Base-by-base conservation (phyloP, 2,113 vertebrate genomes). In the Aix galericulata region DNA sequence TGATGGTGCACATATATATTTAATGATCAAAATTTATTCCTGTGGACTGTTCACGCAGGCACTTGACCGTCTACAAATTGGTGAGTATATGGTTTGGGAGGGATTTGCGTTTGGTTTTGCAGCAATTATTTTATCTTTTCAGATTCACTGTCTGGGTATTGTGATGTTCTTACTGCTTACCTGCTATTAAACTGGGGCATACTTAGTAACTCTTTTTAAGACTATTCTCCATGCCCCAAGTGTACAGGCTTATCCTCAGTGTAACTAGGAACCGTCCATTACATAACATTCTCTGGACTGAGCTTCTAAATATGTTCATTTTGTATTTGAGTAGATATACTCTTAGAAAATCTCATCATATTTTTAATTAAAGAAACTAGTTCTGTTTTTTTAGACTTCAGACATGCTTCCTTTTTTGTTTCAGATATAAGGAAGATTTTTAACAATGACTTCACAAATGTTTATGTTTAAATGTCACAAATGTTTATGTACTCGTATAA, bases 11-110 rank as follows among this genome's bases (percentile, higher is more conserved):
- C 96, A 97, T 87, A 94, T 99, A 93, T 98, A 98, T 97, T 98
- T 99, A 96, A 99, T 99, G 98, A 98, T 99, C 95, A 99, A 99
- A 97, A 97, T 99, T 76, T 99, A 99, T 95, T 97, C 98, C 71
- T 94, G 95, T 88, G 99, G 99, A 86, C 94, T 98, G 13, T 97
- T 99, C 79, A 99, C 98, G 40, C 98, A 98, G 55, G 96, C 99
- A 36, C 98, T 99, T 88, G 96, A 98, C 97, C 95, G 40, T 74
- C 96, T 99, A 75, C 96, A 97, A 52, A 97, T 98, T n/a, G 99
- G 99, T 99, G 94, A 98, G 96, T 94, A 63, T 80, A 46, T 48
- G 4, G 4, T 60, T 64, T 29, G 27, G 7, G 11, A 2, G 13
- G 3, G 40, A 40, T 27, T 59, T 53, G 17, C 68, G 26, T 50